Percentiles rank a stretch among this genome's conserved stretches.
Conservation (phyloP, 2,888 invertebrate genomes). For the Sinopyrophorus schimmeli region DNA sequence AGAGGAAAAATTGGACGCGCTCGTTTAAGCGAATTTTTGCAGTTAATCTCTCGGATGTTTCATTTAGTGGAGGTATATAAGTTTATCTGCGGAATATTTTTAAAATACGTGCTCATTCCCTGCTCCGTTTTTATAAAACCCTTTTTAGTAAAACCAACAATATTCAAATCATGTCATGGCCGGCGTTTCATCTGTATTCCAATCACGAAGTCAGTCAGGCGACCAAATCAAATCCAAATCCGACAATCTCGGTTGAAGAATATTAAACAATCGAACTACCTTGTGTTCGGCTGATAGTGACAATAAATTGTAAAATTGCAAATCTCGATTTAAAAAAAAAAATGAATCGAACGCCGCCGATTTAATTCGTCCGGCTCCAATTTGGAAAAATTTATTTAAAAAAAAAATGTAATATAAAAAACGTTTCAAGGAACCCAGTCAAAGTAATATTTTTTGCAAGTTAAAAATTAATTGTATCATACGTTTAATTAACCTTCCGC, state of each 20-base stretch:
- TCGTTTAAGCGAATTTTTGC: too few species aligned
- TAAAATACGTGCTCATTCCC: conserved; percentile 4
- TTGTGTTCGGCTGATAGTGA: conserved; percentile 6
- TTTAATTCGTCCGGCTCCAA: too few species aligned
- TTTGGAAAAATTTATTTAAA: too few species aligned
- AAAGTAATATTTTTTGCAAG: too few species aligned
- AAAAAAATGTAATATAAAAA: too few species aligned
- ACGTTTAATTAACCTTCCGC: too few species aligned
- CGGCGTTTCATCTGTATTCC: conserved; percentile 46
- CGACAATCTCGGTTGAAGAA: conserved; percentile 45
- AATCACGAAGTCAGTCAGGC: conserved; percentile 46
- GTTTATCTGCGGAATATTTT: conserved; percentile 9
- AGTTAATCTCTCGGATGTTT: conserved; percentile 3
- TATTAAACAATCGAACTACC: conserved; percentile 42
- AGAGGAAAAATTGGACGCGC: too few species aligned
- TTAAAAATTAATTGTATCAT: too few species aligned
- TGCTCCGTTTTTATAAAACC: conserved; percentile 13
- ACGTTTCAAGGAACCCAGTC: too few species aligned
- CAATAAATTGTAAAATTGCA: too few species aligned
- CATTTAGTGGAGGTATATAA: conserved; percentile 2
- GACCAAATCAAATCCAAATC: conserved; percentile 52
- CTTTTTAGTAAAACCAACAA: conserved; percentile 22
- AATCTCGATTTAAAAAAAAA: too few species aligned
- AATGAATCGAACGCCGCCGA: too few species aligned
- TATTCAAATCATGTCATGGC: conserved; percentile 19